Evolutionary conservation across 2,888 invertebrate species (phyloP).

Genomic region (Chalcosyrphus nemorum): DNA sequence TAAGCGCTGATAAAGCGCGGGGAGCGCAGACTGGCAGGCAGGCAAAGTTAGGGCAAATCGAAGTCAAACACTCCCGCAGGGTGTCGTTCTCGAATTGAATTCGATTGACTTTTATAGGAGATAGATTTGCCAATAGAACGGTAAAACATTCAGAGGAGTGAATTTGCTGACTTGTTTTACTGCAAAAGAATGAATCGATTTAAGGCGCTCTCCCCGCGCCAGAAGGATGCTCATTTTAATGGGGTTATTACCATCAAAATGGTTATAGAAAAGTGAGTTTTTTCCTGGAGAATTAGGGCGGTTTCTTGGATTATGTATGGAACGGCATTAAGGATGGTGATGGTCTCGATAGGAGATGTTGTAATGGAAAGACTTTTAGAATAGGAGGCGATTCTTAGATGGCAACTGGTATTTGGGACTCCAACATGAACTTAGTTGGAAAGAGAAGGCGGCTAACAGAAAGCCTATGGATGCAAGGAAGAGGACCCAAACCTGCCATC

Average conservation of each 20-base stretch:
- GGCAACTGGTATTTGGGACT: too few relatives aligned
- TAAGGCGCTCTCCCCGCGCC: slow-evolving; percentile 25
- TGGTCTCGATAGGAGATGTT: too few relatives aligned
- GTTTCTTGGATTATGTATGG: too few relatives aligned
- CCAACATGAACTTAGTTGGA: too few relatives aligned
- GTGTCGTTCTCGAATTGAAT: slow-evolving; percentile 46
- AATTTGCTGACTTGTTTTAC: slow-evolving; percentile 29
- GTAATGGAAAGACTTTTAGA: too few relatives aligned
- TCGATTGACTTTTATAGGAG: slow-evolving; percentile 67
- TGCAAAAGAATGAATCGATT: slow-evolving; percentile 32
- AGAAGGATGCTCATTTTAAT: slow-evolving; percentile 34
- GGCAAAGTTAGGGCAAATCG: slow-evolving; percentile 49
- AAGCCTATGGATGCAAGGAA: too few relatives aligned
- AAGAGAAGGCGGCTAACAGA: too few relatives aligned
- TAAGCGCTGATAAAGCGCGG: too few relatives aligned
- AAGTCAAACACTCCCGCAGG: slow-evolving; percentile 60
- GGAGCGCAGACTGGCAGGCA: neutral
- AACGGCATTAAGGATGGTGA: too few relatives aligned
- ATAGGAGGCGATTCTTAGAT: too few relatives aligned
- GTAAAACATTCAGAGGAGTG: neutral
- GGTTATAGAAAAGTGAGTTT: neutral
- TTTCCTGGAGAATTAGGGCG: neutral
- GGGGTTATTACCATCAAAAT: slow-evolving; percentile 29
- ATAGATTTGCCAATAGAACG: too few relatives aligned
- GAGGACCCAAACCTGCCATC: too few relatives aligned